These are phyloP conservation scores for Ctenomys sociabilis DNA, from an alignment of 2,113 vertebrate genomes.

Conservation along the genomic window DNA sequence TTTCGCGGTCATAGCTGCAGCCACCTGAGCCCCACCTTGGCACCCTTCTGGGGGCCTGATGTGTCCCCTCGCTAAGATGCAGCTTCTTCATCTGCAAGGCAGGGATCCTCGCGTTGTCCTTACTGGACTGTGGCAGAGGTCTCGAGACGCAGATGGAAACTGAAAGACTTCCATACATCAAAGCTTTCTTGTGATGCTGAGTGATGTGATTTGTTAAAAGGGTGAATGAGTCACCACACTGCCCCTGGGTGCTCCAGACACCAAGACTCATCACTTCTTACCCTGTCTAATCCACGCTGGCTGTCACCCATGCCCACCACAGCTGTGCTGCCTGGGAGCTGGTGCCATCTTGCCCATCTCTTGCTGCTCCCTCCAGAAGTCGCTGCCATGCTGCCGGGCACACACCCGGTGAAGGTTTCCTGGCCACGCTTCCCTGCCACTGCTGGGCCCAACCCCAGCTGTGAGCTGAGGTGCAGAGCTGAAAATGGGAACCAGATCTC, in stretches of 20 bases:
- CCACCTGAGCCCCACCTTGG: neutral
- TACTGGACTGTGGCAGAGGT: rapidly evolving
- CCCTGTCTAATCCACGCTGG: neutral
- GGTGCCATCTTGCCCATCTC: neutral
- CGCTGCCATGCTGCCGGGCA: neutral
- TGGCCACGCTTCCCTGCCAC: neutral
- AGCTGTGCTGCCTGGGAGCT: neutral
- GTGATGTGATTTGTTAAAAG: neutral
- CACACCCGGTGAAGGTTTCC: neutral
- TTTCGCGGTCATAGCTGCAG: rapidly evolving
- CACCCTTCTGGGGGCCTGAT: neutral
- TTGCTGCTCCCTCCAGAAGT: neutral
- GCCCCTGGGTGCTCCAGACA: neutral
- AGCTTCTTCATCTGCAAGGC: neutral
- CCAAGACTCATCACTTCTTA: neutral
- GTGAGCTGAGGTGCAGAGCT: constrained; percentile 6
- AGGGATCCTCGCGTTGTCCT: neutral
- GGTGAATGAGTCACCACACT: rapidly evolving
- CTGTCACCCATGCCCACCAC: neutral
- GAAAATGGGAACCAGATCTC: constrained; percentile 55
- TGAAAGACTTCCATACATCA: neutral
- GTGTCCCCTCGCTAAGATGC: neutral
- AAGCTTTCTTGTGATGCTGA: neutral
- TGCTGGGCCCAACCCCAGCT: neutral
- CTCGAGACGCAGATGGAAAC: neutral